A percentile compares a stretch with the other conserved stretches of the same genome.
Conservation (phyloP, 2,797 vertebrate genomes). For the Echeneis naucrates region DNA sequence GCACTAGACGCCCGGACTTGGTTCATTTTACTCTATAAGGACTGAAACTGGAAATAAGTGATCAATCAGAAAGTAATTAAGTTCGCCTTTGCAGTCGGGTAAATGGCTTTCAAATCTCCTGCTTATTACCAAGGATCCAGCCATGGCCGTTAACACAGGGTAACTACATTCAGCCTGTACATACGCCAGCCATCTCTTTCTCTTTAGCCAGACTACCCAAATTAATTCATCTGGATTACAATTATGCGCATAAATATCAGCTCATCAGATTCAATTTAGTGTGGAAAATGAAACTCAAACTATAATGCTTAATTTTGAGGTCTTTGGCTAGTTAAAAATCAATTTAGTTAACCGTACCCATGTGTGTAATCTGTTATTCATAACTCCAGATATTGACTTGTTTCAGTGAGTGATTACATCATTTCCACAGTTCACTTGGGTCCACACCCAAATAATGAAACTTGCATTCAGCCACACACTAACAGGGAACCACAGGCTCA, state of each 20-base stretch:
- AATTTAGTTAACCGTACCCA: conserved; percentile 47
- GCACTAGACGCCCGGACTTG: conserved; percentile 30
- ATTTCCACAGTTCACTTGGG: conserved; percentile 53
- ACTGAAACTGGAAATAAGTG: conserved; percentile 49
- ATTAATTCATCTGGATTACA: conserved; percentile 42
- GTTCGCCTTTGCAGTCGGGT: conserved; percentile 44
- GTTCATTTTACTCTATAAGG: conserved; percentile 45
- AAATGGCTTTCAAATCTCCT: conserved; percentile 58
- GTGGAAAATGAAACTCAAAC: conserved; percentile 42
- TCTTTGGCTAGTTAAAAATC: conserved; percentile 64
- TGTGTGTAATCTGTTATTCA: conserved; percentile 66
- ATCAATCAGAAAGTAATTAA: conserved; percentile 70
- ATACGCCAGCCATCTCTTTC: conserved; percentile 3
- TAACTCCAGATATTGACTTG: conserved; percentile 51
- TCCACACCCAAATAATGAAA: conserved; percentile 41
- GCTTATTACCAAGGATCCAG: conserved; percentile 53
- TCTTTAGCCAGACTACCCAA: conserved; percentile 27
- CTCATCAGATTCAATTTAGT: conserved; percentile 59
- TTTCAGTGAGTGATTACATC: conserved; percentile 44
- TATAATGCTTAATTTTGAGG: conserved; percentile 37
- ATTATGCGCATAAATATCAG: conserved; percentile 49
- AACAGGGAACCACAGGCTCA: conserved; percentile 19
- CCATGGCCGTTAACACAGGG: conserved; percentile 43
- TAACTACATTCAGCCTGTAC: conserved; percentile 32
- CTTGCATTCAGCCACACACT: conserved; percentile 32